Evolutionary conservation across 2,888 invertebrate species (phyloP).

Genomic region (Agrilus biguttatus): DNA sequence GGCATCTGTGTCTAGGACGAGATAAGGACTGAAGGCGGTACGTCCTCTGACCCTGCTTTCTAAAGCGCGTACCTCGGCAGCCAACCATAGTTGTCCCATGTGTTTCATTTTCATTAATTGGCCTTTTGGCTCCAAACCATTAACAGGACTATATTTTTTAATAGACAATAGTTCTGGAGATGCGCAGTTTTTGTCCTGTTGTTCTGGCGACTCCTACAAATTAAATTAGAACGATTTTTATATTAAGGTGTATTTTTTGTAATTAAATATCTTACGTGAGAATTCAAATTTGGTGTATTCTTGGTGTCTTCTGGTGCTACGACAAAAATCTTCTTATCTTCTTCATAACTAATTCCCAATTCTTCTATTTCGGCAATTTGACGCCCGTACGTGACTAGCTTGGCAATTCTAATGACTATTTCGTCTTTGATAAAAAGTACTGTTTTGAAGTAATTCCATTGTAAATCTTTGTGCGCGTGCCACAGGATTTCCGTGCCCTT

Average conservation of each 20-base stretch:
- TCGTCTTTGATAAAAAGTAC: constrained; percentile 49
- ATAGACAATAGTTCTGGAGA: no score
- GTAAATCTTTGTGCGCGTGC: constrained; percentile 49
- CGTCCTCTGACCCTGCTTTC: constrained; percentile 53
- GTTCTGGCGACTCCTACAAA: no score
- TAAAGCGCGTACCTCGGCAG: constrained; percentile 73
- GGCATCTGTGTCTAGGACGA: constrained; percentile 76
- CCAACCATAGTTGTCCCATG: constrained; percentile 81
- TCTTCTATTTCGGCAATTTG: constrained; percentile 48
- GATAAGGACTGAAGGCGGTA: constrained; percentile 60
- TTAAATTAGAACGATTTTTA: no score
- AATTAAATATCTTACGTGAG: no score
- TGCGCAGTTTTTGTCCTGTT: no score
- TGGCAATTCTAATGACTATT: constrained; percentile 57
- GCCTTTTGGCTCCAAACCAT: constrained; percentile 11
- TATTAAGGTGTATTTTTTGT: no score
- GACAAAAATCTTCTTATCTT: constrained; percentile 24
- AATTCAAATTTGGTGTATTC: constrained; percentile 6
- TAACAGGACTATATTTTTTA: no score
- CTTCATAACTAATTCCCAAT: constrained; percentile 52
- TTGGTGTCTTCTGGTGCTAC: constrained; percentile 15
- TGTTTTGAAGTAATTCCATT: constrained; percentile 50
- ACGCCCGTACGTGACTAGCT: constrained; percentile 68
- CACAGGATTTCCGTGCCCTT: constrained; percentile 56
- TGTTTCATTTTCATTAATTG: constrained; percentile 60